Evolutionary conservation across 2,888 invertebrate species (phyloP), one percentile per base, ranked within the genome.

Genomic region (Pandemis corylana): DNA sequence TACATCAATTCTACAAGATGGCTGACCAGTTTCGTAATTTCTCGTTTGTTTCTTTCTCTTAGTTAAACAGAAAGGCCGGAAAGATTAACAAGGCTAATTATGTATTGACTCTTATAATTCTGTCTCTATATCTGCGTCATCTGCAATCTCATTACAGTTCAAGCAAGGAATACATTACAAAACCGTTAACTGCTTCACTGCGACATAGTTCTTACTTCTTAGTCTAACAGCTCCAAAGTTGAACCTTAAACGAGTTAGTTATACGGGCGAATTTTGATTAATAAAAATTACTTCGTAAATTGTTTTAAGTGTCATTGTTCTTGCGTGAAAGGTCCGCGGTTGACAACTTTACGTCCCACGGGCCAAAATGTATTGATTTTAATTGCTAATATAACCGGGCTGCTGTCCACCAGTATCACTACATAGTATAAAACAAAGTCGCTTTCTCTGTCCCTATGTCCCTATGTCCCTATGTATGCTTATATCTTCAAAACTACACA

Each of bases 321-420:
- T 68, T 51, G 42, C 66, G 74, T 65, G 74, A 74, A 74, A 74
- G 65, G 74, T 70, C 61, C 69, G 61, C 49, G 69, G 56, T 67
- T 65, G 74, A 74, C 74, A 74, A 66, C 74, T 72, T 72, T 72
- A 28, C 74, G 69, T 74, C 74, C 74, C 74, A 74, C 74, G 74
- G 74, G 69, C 69, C 41, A 53, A 51, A 70, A 66, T 51, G 69
- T 68, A 73, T 69, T 73, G 74, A 74, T 74, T 74, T 70, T 74
- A 74, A 74, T 74, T 74, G 74, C 65, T 70, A 74, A 74, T 74
- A 61, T 42, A n/a, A 61, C 70, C 61, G 51, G 73, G 15, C 65
- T 15, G 51, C 51, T 51, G 61, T 69, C 74, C 69, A 74, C 28
- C 28, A n/a, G n/a, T n/a, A n/a, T n/a, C n/a, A n/a, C n/a, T n/a